phyloP scores from a whole-genome alignment of 2,888 invertebrate species.

The Luperina testacea region DNA sequence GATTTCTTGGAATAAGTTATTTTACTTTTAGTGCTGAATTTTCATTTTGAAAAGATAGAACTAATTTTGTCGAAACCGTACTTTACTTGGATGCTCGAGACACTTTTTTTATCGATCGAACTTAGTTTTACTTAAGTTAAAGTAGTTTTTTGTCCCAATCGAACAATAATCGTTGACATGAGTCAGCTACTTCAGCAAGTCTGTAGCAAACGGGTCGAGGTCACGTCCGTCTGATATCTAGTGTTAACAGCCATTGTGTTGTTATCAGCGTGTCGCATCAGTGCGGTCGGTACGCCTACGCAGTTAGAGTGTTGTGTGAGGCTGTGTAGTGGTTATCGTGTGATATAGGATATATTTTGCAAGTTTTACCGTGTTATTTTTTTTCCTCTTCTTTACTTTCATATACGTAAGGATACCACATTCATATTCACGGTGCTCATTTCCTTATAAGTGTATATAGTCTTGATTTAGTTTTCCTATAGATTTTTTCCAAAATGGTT shows the following conservation, averaged over 20 bases:
- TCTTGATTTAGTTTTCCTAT: neutral
- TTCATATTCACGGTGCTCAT: neutral
- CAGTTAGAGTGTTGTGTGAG: constrained; percentile 11
- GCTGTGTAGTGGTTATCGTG: neutral
- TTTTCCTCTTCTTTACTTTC: neutral
- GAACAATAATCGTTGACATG: constrained; percentile 26
- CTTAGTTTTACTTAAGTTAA: too few relatives aligned
- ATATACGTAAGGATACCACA: neutral
- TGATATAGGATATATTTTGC: constrained; percentile 3
- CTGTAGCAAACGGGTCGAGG: constrained; percentile 59
- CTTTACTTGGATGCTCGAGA: too few relatives aligned
- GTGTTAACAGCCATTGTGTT: constrained; percentile 59
- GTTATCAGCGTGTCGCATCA: constrained; percentile 54
- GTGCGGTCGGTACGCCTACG: constrained; percentile 33
- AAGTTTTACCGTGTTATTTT: neutral
- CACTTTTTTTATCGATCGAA: too few relatives aligned
- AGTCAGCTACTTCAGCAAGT: neutral
- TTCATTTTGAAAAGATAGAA: too few relatives aligned
- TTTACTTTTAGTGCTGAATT: too few relatives aligned
- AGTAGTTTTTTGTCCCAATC: neutral
- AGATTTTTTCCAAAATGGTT: too few relatives aligned
- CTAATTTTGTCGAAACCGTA: too few relatives aligned
- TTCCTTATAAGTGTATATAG: neutral
- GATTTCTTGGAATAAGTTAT: too few relatives aligned
- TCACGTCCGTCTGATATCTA: constrained; percentile 30